Conservation (phyloP, 2,797 vertebrate species). For the Lophius americanus region DNA sequence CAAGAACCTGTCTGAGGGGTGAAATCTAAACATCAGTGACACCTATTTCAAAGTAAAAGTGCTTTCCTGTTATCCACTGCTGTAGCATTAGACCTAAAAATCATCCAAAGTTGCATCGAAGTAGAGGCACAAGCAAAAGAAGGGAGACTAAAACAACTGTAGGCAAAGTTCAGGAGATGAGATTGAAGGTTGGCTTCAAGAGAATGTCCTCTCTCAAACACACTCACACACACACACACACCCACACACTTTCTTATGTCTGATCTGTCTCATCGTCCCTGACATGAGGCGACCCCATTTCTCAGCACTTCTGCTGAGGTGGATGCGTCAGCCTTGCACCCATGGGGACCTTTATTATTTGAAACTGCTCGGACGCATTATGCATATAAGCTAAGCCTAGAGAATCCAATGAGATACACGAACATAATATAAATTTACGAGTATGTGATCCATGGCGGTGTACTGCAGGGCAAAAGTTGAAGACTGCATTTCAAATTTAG, state of each 20-base stretch:
- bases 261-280: slow-evolving; percentile 30
- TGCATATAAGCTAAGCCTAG: slow-evolving; percentile 68
- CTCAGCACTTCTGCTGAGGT: slow-evolving; percentile 53
- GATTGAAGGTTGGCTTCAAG: slow-evolving; percentile 31
- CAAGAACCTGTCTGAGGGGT: background rate
- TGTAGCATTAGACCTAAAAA: slow-evolving; percentile 1
- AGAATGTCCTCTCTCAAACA: slow-evolving; percentile 7
- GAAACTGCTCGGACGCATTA: slow-evolving; percentile 62
- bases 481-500: slow-evolving; percentile 37
- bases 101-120: slow-evolving; percentile 16
- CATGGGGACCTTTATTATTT: slow-evolving; percentile 49
- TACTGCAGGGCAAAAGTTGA: slow-evolving; percentile 38
- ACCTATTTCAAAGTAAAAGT: slow-evolving; percentile 16
- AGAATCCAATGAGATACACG: slow-evolving; percentile 73
- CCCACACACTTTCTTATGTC: background rate
- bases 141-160: background rate
- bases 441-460: slow-evolving; percentile 56
- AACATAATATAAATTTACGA: slow-evolving; percentile 60
- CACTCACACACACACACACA: slow-evolving; percentile 3
- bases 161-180: slow-evolving; percentile 19
- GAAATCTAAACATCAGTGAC: slow-evolving; percentile 24
- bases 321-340: slow-evolving; percentile 42
- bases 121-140: background rate
- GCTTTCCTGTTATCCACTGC: slow-evolving; percentile 12
- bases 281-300: slow-evolving; percentile 33